Evolutionary conservation across 30 jellyfish, hydroid and myxozoan genomes (phyloP).

Genomic region (Aurelia aurita): DNA sequence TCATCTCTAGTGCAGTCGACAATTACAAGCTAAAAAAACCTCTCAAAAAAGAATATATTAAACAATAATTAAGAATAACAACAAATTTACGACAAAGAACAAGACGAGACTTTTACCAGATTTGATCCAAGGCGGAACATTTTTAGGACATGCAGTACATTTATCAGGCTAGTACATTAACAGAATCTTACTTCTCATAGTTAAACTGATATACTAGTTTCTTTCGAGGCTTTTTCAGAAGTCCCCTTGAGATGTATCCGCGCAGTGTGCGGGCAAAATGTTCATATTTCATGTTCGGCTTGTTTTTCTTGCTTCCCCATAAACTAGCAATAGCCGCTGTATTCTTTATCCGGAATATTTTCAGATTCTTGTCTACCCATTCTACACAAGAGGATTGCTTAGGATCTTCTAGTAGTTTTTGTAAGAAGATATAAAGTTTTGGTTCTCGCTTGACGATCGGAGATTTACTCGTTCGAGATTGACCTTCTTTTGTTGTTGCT

Average conservation of each 20-base stretch:
- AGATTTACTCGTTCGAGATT: not conserved
- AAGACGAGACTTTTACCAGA: no score
- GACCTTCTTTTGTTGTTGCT: not conserved
- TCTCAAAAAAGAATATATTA: no score
- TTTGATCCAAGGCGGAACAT: no score
- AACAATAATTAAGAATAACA: no score
- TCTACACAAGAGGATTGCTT: conserved; percentile 19
- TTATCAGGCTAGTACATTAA: no score
- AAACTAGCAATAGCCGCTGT: conserved; percentile 29
- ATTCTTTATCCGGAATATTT: conserved; percentile 9
- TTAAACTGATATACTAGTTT: conserved; percentile 34
- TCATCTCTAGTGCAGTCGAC: no score
- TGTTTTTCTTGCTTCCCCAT: conserved; percentile 44
- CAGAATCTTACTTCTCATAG: not conserved
- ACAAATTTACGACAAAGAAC: no score
- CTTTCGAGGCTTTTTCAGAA: conserved; percentile 38
- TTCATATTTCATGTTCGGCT: conserved; percentile 53
- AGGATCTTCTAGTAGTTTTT: conserved; percentile 4
- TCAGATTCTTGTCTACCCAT: conserved; percentile 16
- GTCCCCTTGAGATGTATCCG: conserved; percentile 42
- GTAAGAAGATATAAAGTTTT: conserved; percentile 14
- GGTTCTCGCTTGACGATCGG: conserved; percentile 9
- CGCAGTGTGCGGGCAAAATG: conserved; percentile 62
- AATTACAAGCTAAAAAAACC: no score
- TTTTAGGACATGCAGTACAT: no score